These are phyloP conservation scores for Aphis gossypii DNA, from an alignment of 1,140 invertebrate species.

Conservation along the genomic window DNA sequence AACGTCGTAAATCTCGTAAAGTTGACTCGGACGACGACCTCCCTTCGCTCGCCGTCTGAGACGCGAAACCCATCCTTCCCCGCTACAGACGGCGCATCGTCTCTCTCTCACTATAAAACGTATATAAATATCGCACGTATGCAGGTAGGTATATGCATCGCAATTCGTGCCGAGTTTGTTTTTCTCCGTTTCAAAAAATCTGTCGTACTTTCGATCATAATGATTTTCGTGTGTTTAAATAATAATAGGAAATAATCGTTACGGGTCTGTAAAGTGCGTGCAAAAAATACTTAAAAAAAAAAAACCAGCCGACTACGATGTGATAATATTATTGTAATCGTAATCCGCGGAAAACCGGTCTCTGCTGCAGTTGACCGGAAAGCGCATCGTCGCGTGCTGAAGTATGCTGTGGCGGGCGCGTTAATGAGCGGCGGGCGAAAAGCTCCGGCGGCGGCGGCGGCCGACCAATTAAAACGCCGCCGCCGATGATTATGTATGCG, in stretches of 20 bases:
- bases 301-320: too few relatives aligned
- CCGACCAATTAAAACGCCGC: constrained; percentile 52
- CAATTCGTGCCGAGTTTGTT: neutral
- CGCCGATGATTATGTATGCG: constrained; percentile 27
- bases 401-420: neutral
- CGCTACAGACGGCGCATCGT: neutral
- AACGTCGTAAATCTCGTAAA: constrained; percentile 31
- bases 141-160: neutral
- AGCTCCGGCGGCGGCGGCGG: neutral
- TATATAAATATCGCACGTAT: neutral
- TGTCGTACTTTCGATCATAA: too few relatives aligned
- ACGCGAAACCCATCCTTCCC: neutral
- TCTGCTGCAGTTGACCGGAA: neutral
- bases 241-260: too few relatives aligned
- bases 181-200: neutral
- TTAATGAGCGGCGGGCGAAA: constrained; percentile 16
- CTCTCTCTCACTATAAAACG: neutral
- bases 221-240: too few relatives aligned
- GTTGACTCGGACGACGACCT: constrained; percentile 23
- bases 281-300: too few relatives aligned
- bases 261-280: too few relatives aligned
- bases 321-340: too few relatives aligned
- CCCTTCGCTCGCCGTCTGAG: neutral
- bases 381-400: neutral
- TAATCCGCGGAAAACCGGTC: neutral